Base-by-base conservation (phyloP, 1,140 invertebrate genomes). In the Aphis craccivora region DNA sequence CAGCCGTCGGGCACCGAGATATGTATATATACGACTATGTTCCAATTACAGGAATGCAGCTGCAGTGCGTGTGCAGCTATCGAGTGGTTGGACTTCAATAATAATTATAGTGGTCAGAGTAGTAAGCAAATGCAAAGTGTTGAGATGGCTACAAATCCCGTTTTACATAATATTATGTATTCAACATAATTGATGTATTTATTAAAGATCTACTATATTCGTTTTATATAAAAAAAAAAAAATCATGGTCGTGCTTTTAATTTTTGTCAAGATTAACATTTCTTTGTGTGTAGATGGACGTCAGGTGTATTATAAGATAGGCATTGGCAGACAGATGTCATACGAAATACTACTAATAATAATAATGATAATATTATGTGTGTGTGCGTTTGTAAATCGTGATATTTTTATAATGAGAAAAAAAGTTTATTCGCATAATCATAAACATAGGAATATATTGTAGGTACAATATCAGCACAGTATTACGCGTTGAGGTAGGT, bases 401-500 rank as follows among this genome's bases (percentile, higher is more conserved):
- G 11, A 40, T 55, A 55, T 55, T 48, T 35, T 35, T 25, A 40
- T 37, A 55, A 89, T 35, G 35, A 89, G 35, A 35, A 48, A 88
- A 22, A 81, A 83, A 83, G 3, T 23, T 83, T 43, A 48, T 48
- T n/a, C 48, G 48, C 35, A 43, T 30, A 88, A 45, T 35, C 35
- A 20, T 88, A 88, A 37, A n/a, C 22, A 53, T 35, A 81, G n/a
- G 45, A n/a, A 45, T 45, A 35, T 35, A 35, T 87, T 25, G 30
- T n/a, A n/a, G n/a, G n/a, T n/a, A 76, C 86, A 35, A 76, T 48
- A 87, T 51, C 48, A 51, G 48, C 18, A 51, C 48, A 51, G 14
- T 20, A 48, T 51, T 48, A n/a, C 18, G 7, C 51, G 20, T 89
- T 89, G 88, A 89, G 88, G 51, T 89, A 89, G 88, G 88, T 89